phyloP scores from a whole-genome alignment of 2,888 invertebrate species.

The Aphidius colemani region DNA sequence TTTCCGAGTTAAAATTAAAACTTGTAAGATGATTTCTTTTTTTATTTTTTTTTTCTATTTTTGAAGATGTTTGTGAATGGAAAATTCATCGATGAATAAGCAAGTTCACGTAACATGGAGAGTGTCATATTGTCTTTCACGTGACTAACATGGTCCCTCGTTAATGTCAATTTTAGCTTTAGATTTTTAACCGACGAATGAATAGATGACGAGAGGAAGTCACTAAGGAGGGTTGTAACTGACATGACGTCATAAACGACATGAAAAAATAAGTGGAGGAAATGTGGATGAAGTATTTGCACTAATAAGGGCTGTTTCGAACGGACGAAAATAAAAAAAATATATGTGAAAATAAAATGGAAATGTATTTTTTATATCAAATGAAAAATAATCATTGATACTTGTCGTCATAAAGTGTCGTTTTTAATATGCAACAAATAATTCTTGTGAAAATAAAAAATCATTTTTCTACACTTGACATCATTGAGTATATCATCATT shows the following conservation, averaged over 20 bases:
- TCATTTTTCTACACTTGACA: no score
- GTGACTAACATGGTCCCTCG: slow-evolving; percentile 59
- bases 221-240: slow-evolving; percentile 35
- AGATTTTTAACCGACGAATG: slow-evolving; percentile 1
- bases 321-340: slow-evolving; percentile 43
- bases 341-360: no score
- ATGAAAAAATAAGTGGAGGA: slow-evolving; percentile 27
- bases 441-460: no score
- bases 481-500: no score
- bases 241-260: slow-evolving; percentile 33
- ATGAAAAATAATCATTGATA: no score
- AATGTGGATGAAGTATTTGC: slow-evolving; percentile 20
- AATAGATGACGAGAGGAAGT: slow-evolving; percentile 37
- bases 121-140: slow-evolving; percentile 46
- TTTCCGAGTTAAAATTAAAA: background rate
- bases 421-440: background rate
- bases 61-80: background rate
- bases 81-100: slow-evolving; percentile 41
- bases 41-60: background rate
- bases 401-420: background rate
- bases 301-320: slow-evolving; percentile 31
- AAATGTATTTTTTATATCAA: no score
- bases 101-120: slow-evolving; percentile 47
- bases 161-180: slow-evolving; percentile 55
- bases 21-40: background rate